Evolutionary conservation across 2,113 vertebrate genomes (phyloP), one percentile per base, ranked within the genome.

Genomic region (Taurulus bubalis): DNA sequence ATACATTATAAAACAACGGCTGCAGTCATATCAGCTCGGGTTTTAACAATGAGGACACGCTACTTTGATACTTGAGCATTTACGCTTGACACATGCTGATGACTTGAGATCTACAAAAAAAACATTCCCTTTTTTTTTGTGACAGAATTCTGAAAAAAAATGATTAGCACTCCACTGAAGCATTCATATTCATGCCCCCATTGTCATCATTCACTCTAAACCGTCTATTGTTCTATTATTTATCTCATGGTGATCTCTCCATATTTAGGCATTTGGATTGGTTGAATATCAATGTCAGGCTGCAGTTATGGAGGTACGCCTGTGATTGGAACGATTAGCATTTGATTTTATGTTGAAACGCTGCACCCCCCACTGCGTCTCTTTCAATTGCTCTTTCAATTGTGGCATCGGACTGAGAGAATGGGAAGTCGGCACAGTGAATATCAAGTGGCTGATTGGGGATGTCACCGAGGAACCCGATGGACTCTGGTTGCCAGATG

Each of bases 361-460:
- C 75, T 66, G 14, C 51, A 84, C 66, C 62, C 15, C 28, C 7
- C 40, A 6, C 18, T 7, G 18, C 18, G 20, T 14, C 20, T 26
- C 40, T 28, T 69, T 30, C 55, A 18, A 62, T 62, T 68, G 47
- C 78, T 75, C 64, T 28, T 69, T 70, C 82, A 49, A 8, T 47
- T 65, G 45, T 14, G 26, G 51, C 75, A 66, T 84, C 77, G n/a
- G 26, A 55, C 65, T 36, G 83, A 80, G 80, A 56, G 83, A 65
- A 88, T 28, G 74, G 62, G 42, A 75, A 90, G 78, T 74, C 56
- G 53, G 73, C 70, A 78, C 67, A 42, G 58, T 91, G 92, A 93
- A 93, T 93, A 91, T 87, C 86, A 94, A 90, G 88, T 81, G 76
- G 84, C 87, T 89, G 87, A 93, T 87, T 90, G 89, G 77, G 40